These are phyloP conservation scores for Atta texana DNA, from an alignment of 1,140 invertebrate species.

Conservation along the genomic window DNA sequence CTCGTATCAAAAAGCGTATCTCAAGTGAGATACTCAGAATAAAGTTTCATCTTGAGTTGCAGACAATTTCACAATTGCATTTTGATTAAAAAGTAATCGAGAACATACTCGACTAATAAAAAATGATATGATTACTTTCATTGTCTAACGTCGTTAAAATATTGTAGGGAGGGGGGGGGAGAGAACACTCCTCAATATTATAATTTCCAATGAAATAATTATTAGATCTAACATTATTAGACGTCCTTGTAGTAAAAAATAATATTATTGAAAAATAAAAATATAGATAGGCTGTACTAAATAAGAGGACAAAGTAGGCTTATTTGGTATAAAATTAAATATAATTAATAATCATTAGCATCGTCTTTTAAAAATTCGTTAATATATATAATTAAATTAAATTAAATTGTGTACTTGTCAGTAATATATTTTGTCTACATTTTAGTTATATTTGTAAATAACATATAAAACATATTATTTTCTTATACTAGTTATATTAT, in stretches of 20 bases:
- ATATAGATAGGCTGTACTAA: background rate
- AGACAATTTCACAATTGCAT: background rate
- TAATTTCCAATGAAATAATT: background rate
- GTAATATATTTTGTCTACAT: background rate
- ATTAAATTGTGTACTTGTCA: background rate
- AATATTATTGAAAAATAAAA: background rate
- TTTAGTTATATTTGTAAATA: background rate
- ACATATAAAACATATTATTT: background rate
- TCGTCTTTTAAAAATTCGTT: background rate
- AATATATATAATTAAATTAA: background rate
- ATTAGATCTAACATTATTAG: background rate
- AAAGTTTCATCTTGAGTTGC: background rate
- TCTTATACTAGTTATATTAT: background rate
- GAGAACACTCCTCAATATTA: background rate
- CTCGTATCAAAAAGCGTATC: conserved; percentile 6
- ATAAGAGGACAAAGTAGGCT: background rate
- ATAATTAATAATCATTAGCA: background rate
- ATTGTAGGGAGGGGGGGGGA: background rate
- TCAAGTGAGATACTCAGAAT: conserved; percentile 12
- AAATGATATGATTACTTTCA: background rate
- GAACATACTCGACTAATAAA: background rate
- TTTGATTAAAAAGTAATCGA: background rate
- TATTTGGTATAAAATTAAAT: background rate
- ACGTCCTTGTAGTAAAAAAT: background rate
- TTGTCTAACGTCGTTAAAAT: background rate